Base-by-base conservation (phyloP, 2,113 vertebrate genomes). In the Cheirogaleus medius region DNA sequence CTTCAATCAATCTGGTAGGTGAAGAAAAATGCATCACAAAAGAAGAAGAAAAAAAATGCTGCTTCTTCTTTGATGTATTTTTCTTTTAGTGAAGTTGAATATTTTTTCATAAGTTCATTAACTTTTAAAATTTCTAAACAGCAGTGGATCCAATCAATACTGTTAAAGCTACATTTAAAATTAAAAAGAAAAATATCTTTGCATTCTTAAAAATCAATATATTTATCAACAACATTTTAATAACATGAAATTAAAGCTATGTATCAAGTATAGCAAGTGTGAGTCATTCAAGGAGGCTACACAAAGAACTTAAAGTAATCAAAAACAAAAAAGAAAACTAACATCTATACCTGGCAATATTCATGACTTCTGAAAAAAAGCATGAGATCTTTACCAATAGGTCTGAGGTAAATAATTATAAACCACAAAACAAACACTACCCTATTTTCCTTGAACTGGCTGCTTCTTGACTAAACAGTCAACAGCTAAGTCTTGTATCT, bases 401-500 rank as follows among this genome's bases (percentile, higher is more conserved):
- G 64, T 81, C 39, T 77, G 90, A 97, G 97, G 34, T 90, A 90
- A 94, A 49, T 52, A 71, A 69, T 0, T 68, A 14, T 10, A 63
- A 63, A 66, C 39, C 82, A 66, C 52, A 71, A 91, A 81, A 69
- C 5, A 74, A 90, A 74, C 17, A 56, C 34, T 54, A 80, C 8
- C 12, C 23, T 92, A 44, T n/a, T 90, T 87, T 82, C 58, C 63
- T 58, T 47, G 15, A 74, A 68, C 29, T 69, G 34, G 39, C 15
- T 17, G 34, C 39, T 96, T 90, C 34, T 77, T 71, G 64, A 34
- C 37, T 84, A 27, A 83, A 86, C 39, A 71, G 86, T 56, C 71
- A 97, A 97, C 69, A 98, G 84, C 8, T 12, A 90, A 89, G 97
- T 95, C 80, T 97, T 97, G 78, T 97, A 94, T 98, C 95, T 98